These are phyloP conservation scores for Tuta absoluta DNA, from an alignment of 2,888 invertebrate species.

Conservation along the genomic window DNA sequence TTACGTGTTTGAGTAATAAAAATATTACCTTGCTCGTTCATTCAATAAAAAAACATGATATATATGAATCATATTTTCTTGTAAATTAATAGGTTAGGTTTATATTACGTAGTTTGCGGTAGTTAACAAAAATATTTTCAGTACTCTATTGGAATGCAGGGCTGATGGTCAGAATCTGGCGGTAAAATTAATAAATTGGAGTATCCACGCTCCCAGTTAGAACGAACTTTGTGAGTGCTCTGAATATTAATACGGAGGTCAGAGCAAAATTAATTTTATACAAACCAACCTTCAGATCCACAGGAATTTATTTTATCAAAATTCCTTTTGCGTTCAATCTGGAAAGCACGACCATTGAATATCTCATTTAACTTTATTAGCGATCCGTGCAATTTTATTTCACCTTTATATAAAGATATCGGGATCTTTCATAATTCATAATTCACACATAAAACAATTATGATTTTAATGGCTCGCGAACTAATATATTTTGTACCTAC, in stretches of 20 bases:
- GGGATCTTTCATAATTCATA: conserved; percentile 9
- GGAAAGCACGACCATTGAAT: conserved; percentile 57
- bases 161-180: conserved; percentile 52
- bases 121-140: conserved; percentile 48
- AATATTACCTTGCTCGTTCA: too few species aligned
- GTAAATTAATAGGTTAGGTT: too few species aligned
- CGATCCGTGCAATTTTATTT: conserved; percentile 25
- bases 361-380: conserved; percentile 30
- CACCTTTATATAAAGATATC: conserved; percentile 31
- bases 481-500: too few species aligned
- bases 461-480: too few species aligned
- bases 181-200: conserved; percentile 72
- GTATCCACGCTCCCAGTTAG: conserved; percentile 71
- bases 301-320: conserved; percentile 66
- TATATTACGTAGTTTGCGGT: too few species aligned
- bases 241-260: conserved; percentile 78
- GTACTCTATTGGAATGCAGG: conserved; percentile 41
- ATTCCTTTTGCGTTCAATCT: conserved; percentile 63
- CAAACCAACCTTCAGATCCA: conserved; percentile 66
- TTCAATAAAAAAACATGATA: too few species aligned
- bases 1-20: too few species aligned
- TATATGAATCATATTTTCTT: neutral
- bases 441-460: too few species aligned
- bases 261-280: conserved; percentile 76
- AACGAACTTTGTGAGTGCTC: conserved; percentile 74